Evolutionary conservation across 2,797 vertebrate genomes (phyloP), one percentile per base, ranked within the genome.

Genomic region (Orestias chungarensis): DNA sequence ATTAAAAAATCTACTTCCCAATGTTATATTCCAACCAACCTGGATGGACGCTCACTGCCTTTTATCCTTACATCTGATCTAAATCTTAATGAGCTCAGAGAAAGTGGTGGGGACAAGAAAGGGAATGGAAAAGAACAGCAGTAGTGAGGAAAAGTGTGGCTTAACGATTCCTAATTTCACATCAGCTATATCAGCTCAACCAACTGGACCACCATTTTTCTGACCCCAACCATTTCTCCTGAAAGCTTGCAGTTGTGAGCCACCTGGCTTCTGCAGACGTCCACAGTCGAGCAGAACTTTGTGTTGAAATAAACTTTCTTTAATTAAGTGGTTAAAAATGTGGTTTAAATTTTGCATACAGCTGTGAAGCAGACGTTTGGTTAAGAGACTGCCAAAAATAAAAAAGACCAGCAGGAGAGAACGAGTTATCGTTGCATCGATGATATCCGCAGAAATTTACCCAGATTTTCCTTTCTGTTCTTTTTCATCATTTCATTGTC

Each of bases 311-410:
- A 18, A 59, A 17, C 33, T 1, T 18, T 52, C 7, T 40, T 62
- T 6, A 6, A 67, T 55, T 75, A 25, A 49, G 27, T 8, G 27
- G 27, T 17, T 35, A 8, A 66, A 42, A 73, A 38, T 33, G 43
- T 25, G 27, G 10, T 59, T 69, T 64, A 47, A 1, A 42, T 57
- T 31, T 47, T 77, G 52, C 44, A 0, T 23, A 25, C 43, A 27
- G 52, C 52, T 70, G 27, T 38, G 27, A 65, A 4, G 14, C 40
- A 9, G 42, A 52, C 57, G 10, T 57, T 40, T 52, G 66, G 8
- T n/a, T 52, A 25, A 52, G 49, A 15, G 46, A 42, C 47, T 76
- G 42, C 15, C 55, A 65, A 79, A 44, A 23, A 27, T 71, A 20
- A 40, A 44, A 18, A 35, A 12, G 25, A 6, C 6, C 29, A 20